Base-by-base conservation (phyloP, 2,888 invertebrate genomes). In the Mesoligia furuncula region DNA sequence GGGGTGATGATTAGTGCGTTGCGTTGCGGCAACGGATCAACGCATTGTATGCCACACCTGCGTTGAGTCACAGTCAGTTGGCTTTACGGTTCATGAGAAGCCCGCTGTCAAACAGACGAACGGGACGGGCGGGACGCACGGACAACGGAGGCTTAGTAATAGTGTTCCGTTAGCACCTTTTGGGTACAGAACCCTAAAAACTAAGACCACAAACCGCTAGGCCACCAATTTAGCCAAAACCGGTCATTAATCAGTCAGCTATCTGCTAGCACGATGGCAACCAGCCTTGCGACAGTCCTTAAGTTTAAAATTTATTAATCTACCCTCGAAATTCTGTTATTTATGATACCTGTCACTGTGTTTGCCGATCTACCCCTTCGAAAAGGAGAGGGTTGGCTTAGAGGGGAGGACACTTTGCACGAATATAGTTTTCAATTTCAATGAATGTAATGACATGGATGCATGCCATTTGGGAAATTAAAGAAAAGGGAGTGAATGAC, bases 281-380 rank as follows among this genome's bases (percentile, higher is more conserved):
- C 54, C 31, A 77, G 39, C 17, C 31, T 54, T 24, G 39, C 31
- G 39, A 66, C 79, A 71, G 71, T 61, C 61, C 36, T 1, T 20
- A 42, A 80, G 66, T 71, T 71, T 80, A 48, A 71, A 67, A 67
- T 79, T 80, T 80, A 84, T 84, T 80, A 80, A 84, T 84, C 48
- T 48, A 45, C 79, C 57, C 70, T 42, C 45, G n/a, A 42, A 84
- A 69, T 79, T 70, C 72, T 11, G 85, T 84, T 70, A 79, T 84
- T 84, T 84, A 84, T 70, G 70, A 61, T 31, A 79, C 39, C 54
- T 70, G 66, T 80, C 61, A 57, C 27, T 17, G 15, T 80, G 39
- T 71, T 71, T 51, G 31, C 45, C 2, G 39, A 24, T 71, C 27
- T 31, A 66, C 20, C 9, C n/a, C 45, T 61, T 54, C 5, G 5